phyloP scores from a whole-genome alignment of 2,113 vertebrate species.

The Ctenodactylus gundi region DNA sequence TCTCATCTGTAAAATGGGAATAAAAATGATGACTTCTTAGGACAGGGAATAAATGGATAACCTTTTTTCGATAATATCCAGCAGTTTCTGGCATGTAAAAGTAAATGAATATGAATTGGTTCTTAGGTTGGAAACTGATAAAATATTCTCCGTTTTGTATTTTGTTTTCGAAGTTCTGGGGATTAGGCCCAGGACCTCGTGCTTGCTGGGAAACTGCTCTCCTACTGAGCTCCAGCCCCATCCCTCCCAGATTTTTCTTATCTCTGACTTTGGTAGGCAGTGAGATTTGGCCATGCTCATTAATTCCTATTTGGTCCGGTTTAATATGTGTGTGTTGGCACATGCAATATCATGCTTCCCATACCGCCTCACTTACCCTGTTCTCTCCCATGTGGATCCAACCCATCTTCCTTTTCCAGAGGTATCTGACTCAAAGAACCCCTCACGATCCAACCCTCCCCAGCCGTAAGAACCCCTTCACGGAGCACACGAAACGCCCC shows the following conservation, averaged over 20 bases:
- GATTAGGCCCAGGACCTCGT: background rate
- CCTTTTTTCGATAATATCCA: background rate
- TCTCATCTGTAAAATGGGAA: slow-evolving; percentile 1
- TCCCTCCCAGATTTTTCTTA: background rate
- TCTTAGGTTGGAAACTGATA: background rate
- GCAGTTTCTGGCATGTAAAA: background rate
- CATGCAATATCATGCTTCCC: background rate
- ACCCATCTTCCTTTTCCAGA: background rate
- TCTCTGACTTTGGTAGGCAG: background rate
- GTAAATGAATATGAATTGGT: background rate
- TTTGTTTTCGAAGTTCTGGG: background rate
- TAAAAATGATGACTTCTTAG: background rate
- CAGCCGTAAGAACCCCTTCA: slow-evolving; percentile 35
- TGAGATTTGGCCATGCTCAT: background rate
- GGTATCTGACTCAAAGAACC: background rate
- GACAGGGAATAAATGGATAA: background rate
- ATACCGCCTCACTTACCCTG: background rate
- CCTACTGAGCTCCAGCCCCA: background rate
- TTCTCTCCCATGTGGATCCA: background rate
- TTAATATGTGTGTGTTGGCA: background rate
- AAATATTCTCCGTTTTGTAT: background rate
- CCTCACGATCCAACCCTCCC: background rate
- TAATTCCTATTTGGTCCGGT: background rate
- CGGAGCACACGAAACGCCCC: slow-evolving; percentile 44
- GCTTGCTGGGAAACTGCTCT: background rate